Conservation (phyloP, 2,113 vertebrate species). For the Siniperca knerii region DNA sequence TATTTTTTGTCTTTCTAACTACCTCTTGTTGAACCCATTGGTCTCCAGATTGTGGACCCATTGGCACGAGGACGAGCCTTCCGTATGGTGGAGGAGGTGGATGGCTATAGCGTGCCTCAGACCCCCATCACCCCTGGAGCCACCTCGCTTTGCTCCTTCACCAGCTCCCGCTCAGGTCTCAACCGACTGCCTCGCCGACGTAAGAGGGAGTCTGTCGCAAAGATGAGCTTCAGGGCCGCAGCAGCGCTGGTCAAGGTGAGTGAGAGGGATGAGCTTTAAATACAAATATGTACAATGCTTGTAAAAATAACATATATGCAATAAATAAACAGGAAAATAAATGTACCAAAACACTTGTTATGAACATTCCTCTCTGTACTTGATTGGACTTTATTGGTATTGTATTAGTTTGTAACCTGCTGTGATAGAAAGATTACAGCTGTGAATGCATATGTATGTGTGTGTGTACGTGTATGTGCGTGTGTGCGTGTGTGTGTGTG, state of each 20-base stretch:
- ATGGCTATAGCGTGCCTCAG: slow-evolving; percentile 93
- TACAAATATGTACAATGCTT: not conserved
- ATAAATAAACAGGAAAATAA: not conserved
- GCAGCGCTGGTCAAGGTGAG: slow-evolving; percentile 93
- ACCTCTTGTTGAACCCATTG: not conserved
- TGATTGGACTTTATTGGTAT: not conserved
- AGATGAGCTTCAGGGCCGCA: slow-evolving; percentile 98
- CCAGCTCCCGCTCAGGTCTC: slow-evolving; percentile 96
- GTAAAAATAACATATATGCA: not conserved
- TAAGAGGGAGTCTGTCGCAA: slow-evolving; percentile 97
- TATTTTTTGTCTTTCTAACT: not conserved
- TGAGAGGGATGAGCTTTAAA: not conserved
- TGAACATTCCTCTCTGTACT: not conserved
- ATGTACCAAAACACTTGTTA: not conserved
- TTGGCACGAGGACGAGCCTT: slow-evolving; percentile 95
- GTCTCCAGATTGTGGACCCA: slow-evolving; percentile 94
- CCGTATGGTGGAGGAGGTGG: slow-evolving; percentile 93
- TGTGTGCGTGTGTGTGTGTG: not conserved
- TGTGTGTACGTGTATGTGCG: not conserved
- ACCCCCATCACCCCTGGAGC: slow-evolving; percentile 95
- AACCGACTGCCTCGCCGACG: slow-evolving; percentile 91
- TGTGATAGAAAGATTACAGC: not conserved
- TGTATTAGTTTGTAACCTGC: not conserved
- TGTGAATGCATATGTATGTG: not conserved
- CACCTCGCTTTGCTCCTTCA: slow-evolving; percentile 95